A percentile compares a stretch with the other conserved stretches of the same genome.
phyloP scores from a whole-genome alignment of 1,140 invertebrate species.

The Sminthurides bifidus region DNA sequence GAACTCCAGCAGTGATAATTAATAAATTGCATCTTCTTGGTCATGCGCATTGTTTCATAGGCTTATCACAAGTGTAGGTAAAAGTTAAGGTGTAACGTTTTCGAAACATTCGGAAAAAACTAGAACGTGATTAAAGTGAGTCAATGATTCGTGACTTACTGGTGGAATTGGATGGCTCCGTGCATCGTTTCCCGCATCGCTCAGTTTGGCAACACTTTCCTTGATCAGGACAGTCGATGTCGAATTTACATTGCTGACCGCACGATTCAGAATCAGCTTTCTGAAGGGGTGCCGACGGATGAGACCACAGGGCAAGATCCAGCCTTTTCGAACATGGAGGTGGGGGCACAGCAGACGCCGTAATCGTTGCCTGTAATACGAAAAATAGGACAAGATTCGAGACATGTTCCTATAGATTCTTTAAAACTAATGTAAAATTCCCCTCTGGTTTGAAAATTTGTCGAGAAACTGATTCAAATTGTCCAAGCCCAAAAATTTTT shows the following conservation, averaged over 20 bases:
- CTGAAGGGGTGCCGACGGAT: conserved; percentile 34
- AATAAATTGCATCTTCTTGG: background rate
- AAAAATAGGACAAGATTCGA: no score
- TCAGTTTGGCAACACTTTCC: conserved; percentile 66
- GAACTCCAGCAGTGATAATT: background rate
- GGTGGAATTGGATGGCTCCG: conserved; percentile 54
- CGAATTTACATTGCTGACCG: conserved; percentile 54
- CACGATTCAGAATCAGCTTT: conserved; percentile 40
- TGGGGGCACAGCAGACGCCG: conserved; percentile 72
- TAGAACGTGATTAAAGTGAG: background rate
- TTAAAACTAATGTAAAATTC: no score
- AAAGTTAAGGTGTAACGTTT: background rate
- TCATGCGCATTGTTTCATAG: background rate
- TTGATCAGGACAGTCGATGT: conserved; percentile 63
- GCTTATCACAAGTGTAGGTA: background rate
- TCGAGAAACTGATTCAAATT: no score
- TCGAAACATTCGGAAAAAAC: background rate
- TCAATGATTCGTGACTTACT: conserved; percentile 34
- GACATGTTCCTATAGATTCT: no score
- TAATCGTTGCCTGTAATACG: conserved; percentile 57
- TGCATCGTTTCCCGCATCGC: conserved; percentile 53
- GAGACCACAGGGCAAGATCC: conserved; percentile 53
- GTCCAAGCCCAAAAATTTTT: no score
- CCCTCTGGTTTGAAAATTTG: no score
- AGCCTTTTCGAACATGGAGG: conserved; percentile 56